Percentiles rank a stretch among this genome's conserved stretches.
Conservation (phyloP, 92 coral and sea anemone genomes). For the Zoanthus solanderi region DNA sequence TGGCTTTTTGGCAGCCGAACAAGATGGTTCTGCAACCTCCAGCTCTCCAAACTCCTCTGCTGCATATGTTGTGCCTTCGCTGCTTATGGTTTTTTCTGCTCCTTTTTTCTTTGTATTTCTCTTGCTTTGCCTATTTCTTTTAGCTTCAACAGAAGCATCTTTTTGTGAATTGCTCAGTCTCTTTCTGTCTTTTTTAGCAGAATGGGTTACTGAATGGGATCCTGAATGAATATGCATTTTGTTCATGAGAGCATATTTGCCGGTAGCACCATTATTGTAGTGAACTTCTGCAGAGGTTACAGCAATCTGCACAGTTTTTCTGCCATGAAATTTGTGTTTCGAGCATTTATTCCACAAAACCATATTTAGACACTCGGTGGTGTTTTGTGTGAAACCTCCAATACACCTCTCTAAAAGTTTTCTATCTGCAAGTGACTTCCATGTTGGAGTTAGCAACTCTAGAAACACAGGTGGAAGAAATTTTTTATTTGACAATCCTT, state of each 20-base stretch:
- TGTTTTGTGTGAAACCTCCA: slow-evolving; percentile 15
- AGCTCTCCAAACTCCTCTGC: slow-evolving; percentile 9
- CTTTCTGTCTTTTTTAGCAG: slow-evolving; percentile 4
- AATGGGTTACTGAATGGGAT: not conserved
- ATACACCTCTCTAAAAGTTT: not conserved
- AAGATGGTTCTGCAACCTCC: not conserved
- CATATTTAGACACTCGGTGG: slow-evolving; percentile 13
- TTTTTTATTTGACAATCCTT: not conserved
- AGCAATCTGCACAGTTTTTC: not conserved
- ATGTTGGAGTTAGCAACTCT: not conserved
- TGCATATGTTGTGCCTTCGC: not conserved
- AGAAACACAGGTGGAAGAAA: slow-evolving; percentile 15
- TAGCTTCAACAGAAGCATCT: slow-evolving; percentile 1
- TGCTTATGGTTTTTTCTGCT: not conserved
- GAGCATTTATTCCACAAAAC: slow-evolving; percentile 3
- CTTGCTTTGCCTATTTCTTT: not conserved
- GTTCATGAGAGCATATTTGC: slow-evolving; percentile 8
- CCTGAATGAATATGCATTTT: slow-evolving; percentile 1
- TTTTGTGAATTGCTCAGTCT: not conserved
- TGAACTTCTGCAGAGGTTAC: not conserved
- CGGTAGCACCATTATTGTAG: slow-evolving; percentile 16
- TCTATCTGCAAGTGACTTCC: slow-evolving; percentile 10
- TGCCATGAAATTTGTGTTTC: slow-evolving; percentile 23
- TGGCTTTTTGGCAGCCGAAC: not conserved
- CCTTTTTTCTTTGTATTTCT: not conserved